Base-by-base conservation (phyloP, 2,113 vertebrate species). In the Empidonax traillii region DNA sequence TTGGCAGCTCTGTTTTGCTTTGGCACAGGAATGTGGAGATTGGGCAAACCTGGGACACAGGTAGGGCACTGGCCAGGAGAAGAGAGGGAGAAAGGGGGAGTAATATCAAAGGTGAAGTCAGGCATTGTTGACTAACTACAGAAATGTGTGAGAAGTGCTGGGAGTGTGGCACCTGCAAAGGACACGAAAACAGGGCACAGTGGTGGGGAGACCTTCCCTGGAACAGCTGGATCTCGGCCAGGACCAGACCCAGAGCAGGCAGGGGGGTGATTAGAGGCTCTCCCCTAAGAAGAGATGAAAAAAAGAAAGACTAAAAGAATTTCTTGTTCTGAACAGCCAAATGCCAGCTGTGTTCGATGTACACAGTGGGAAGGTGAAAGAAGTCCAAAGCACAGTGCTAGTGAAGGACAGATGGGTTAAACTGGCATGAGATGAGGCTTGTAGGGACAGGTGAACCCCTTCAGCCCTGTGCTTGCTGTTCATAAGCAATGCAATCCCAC, bases 391-490 rank as follows among this genome's bases (percentile, higher is more conserved):
- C 13, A 39, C 0, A 6, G 51, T 8, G 31, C 76, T 89, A 63
- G 58, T 27, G 65, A 68, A 46, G 83, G 63, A 63, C 43, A 85
- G 35, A 27, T 2, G 35, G 33, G 23, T 65, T 65, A 46, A 73
- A 69, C 2, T 25, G 35, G 13, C 73, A 87, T 0, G 1, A 76
- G 37, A 53, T 0, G 0, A 82, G 15, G 44, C 21, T 59, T 55
- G 21, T 1, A 43, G 25, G 19, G 30, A 74, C 52, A 94, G 33
- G 47, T 85, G 74, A 91, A 30, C 5, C 20, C 39, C 82, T 71
- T 33, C 24, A 59, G 56, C 33, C 62, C 23, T 14, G 14, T 24
- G 28, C 33, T 82, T 90, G 82, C 53, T 55, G 35, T 39, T 63
- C 49, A 13, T 35, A 47, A 72, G 8, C 44, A 53, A 1, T 8